A percentile compares a stretch with the other conserved stretches of the same genome.
Conservation (phyloP, 2,113 vertebrate species). For the Cephalopholis sonnerati region DNA sequence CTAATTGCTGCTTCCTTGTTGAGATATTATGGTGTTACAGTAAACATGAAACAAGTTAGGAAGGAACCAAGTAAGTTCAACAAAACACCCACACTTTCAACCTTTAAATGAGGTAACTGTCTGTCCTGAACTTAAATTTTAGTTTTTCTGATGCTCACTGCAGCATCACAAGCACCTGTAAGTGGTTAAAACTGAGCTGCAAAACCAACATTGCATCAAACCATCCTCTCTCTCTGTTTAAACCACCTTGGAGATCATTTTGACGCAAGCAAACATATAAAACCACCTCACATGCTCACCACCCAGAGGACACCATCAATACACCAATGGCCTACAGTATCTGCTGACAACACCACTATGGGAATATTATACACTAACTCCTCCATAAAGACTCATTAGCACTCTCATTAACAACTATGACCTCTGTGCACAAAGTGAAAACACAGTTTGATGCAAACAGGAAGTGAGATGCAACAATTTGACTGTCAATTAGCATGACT, state of each 20-base stretch:
- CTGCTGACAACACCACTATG: constrained; percentile 45
- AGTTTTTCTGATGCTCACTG: background rate
- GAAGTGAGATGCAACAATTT: background rate
- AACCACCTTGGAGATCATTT: constrained; percentile 9
- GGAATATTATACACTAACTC: constrained; percentile 15
- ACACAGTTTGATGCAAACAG: constrained; percentile 21
- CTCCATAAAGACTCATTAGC: constrained; percentile 29
- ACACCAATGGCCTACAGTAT: constrained; percentile 39
- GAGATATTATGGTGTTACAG: background rate
- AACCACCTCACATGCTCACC: background rate
- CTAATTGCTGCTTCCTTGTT: background rate
- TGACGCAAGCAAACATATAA: constrained; percentile 17
- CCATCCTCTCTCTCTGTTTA: background rate
- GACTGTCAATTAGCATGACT: background rate
- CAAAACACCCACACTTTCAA: too few species aligned
- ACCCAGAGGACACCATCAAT: constrained; percentile 35
- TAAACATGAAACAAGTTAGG: background rate
- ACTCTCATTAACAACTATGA: background rate
- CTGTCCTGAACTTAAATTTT: too few species aligned
- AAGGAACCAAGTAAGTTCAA: background rate
- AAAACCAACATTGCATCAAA: background rate
- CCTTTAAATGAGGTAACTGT: background rate
- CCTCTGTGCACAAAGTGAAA: constrained; percentile 23
- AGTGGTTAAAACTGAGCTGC: background rate
- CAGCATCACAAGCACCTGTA: background rate